A percentile compares a stretch with the other conserved stretches of the same genome.
phyloP scores from a whole-genome alignment of 2,797 vertebrate genomes.

The Rhinichthys osculus region DNA sequence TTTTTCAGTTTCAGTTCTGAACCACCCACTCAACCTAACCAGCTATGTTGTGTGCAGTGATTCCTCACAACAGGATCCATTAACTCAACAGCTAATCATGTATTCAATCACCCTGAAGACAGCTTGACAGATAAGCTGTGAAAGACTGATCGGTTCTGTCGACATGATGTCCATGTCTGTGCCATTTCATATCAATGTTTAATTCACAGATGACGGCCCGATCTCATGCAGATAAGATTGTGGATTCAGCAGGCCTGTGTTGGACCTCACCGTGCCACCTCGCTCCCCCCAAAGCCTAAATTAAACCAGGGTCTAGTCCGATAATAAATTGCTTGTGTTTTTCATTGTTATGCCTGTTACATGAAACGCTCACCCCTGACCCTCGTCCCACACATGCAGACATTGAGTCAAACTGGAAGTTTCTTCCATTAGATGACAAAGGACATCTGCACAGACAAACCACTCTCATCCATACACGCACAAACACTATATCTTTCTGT shows the following conservation, averaged over 20 bases:
- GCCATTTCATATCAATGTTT: constrained; percentile 20
- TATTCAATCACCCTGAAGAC: constrained; percentile 11
- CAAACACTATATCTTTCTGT: not conserved
- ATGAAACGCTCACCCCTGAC: not conserved
- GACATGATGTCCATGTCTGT: constrained; percentile 39
- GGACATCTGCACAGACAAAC: constrained; percentile 40
- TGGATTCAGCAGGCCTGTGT: not conserved
- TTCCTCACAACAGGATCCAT: constrained; percentile 18
- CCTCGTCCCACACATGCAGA: not conserved
- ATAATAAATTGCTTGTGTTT: not conserved
- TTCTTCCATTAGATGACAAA: constrained; percentile 48
- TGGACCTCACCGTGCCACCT: not conserved
- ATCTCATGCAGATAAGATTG: constrained; percentile 5
- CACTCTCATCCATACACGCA: constrained; percentile 23
- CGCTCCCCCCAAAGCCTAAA: not conserved
- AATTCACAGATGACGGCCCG: not conserved
- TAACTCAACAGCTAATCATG: not conserved
- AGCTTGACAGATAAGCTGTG: constrained; percentile 40
- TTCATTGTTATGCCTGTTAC: not conserved
- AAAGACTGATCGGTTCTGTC: constrained; percentile 46
- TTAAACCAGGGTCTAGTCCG: not conserved
- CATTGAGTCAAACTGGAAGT: constrained; percentile 48
- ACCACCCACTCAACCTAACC: not conserved
- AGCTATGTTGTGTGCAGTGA: not conserved
- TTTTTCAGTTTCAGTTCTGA: not conserved